A percentile compares a stretch with the other conserved stretches of the same genome.
These are phyloP conservation scores for Crotalus horridus DNA, from an alignment of 2,113 vertebrate genomes.

Conservation along the genomic window DNA sequence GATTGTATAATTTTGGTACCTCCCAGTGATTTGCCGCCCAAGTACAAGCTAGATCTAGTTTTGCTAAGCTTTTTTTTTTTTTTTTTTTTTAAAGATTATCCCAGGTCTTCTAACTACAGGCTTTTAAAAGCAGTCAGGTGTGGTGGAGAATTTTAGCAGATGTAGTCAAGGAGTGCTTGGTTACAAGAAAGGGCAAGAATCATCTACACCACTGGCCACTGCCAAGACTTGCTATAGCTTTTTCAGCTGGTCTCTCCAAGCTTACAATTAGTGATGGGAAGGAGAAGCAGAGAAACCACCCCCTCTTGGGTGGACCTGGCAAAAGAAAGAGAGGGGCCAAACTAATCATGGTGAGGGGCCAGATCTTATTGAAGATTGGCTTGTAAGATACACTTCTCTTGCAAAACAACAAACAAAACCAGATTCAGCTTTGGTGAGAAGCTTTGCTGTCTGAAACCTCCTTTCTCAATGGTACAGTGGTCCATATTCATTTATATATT, in stretches of 20 bases:
- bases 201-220: neutral
- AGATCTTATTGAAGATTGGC: neutral
- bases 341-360: neutral
- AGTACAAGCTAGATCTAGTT: neutral
- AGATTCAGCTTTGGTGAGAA: neutral
- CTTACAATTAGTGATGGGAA: neutral
- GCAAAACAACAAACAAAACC: neutral
- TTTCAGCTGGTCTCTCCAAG: neutral
- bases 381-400: neutral
- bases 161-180: neutral
- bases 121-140: neutral
- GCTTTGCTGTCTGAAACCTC: neutral
- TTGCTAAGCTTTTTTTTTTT: neutral
- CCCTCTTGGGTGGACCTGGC: neutral
- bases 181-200: neutral
- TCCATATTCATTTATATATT: neutral
- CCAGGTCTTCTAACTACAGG: neutral
- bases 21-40: neutral
- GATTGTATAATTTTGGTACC: neutral
- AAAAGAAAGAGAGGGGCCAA: neutral
- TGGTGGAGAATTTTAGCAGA: neutral
- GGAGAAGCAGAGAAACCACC: neutral
- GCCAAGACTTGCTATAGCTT: neutral
- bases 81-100: neutral
- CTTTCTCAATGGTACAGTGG: neutral